Conservation (phyloP, 2,113 vertebrate species). For the Muntiacus muntjak region DNA sequence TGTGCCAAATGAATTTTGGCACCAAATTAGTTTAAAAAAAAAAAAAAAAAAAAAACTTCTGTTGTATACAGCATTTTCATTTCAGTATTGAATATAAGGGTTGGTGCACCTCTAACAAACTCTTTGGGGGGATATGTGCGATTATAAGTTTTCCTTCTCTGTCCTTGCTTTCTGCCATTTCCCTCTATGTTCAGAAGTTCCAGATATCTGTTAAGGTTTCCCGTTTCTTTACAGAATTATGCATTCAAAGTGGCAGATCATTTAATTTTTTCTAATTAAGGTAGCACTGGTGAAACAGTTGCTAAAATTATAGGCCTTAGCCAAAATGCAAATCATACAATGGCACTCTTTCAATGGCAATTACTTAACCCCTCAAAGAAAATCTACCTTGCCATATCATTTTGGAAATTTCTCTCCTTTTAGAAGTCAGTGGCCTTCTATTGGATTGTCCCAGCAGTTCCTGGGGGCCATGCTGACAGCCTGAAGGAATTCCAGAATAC, state of each 20-base stretch:
- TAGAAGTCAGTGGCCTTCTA: too few relatives aligned
- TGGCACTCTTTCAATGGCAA: too few relatives aligned
- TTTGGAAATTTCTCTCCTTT: too few relatives aligned
- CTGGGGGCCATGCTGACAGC: too few relatives aligned
- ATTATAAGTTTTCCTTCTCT: neutral
- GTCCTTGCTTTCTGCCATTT: constrained; percentile 7
- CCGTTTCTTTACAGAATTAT: neutral
- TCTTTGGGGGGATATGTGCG: neutral
- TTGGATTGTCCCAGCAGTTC: too few relatives aligned
- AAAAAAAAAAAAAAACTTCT: neutral
- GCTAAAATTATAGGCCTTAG: constrained; percentile 54
- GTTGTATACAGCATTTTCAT: neutral
- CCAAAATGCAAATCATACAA: too few relatives aligned
- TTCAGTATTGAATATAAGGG: neutral
- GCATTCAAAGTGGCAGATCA: neutral
- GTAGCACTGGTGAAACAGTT: constrained; percentile 37
- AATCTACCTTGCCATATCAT: too few relatives aligned
- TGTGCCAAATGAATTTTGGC: neutral
- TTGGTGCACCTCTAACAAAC: neutral
- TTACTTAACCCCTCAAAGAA: too few relatives aligned
- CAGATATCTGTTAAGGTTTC: neutral
- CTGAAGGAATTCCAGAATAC: too few relatives aligned
- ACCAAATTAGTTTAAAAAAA: neutral
- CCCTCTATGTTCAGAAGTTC: neutral
- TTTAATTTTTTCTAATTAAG: constrained; percentile 63